A percentile compares a stretch with the other conserved stretches of the same genome.
Evolutionary conservation across 2,113 vertebrate genomes (phyloP).

Genomic region (Halichoerus grypus): DNA sequence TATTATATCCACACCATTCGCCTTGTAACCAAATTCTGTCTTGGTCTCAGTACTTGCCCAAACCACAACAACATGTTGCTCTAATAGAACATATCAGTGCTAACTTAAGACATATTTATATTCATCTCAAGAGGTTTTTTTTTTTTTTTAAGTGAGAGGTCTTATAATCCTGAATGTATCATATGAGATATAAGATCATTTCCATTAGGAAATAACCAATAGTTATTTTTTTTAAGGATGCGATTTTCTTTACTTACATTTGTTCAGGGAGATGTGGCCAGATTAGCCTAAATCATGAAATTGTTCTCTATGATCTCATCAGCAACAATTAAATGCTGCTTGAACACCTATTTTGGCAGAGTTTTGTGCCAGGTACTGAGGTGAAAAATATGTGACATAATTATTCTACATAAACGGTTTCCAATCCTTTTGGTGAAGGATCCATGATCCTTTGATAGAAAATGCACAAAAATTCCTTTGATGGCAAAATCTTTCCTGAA

Average conservation of each 20-base stretch:
- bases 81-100: not conserved
- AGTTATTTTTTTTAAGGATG: constrained; percentile 3
- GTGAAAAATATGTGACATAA: not conserved
- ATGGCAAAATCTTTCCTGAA: not conserved
- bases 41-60: not conserved
- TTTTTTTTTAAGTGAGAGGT: not conserved
- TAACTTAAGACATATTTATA: not conserved
- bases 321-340: not conserved
- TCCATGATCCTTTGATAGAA: not conserved
- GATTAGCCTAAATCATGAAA: not conserved
- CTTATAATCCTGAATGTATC: not conserved
- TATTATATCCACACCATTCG: not conserved
- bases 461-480: not conserved
- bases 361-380: not conserved
- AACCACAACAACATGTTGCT: not conserved
- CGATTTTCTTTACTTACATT: not conserved
- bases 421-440: not conserved
- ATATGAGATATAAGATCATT: not conserved
- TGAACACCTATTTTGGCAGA: not conserved
- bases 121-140: not conserved
- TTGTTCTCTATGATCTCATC: not conserved
- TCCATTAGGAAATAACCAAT: not conserved
- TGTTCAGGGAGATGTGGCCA: not conserved
- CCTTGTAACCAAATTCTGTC: not conserved
- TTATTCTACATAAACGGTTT: not conserved